Evolutionary conservation across 2,113 vertebrate genomes (phyloP), one percentile per base, ranked within the genome.

Genomic region (Chaetorhynchus papuensis): DNA sequence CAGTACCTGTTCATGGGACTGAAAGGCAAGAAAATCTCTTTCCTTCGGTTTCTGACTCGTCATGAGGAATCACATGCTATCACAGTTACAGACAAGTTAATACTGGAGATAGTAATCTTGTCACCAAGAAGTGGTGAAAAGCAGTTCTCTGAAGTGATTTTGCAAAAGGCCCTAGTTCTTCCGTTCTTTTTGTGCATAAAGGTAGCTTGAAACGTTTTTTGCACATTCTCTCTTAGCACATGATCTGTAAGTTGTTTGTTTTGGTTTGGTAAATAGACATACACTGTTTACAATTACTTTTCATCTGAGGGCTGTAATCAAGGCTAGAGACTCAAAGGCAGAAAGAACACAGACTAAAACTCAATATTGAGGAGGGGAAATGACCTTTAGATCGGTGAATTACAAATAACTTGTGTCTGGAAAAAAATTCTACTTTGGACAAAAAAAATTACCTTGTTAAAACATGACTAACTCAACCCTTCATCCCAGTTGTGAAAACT

Each of bases 241-340:
- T 4, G 21, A 33, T 39, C 18, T 0, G 0, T 64, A 47, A 39
- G 11, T 30, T 69, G 8, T 26, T 75, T 54, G n/a, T 3, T 26
- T 92, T 50, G 17, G 6, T 70, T 53, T 44, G 21, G 1, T 11
- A 52, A 78, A 30, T 31, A 89, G 19, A 78, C 11, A 35, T 27
- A 45, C 5, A 54, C 22, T 69, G 33, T n/a, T 84, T 68, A 45
- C 47, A 74, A 82, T 69, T 42, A 45, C 4, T 88, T 87, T 87
- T 77, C 74, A n/a, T 63, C 83, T 83, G 44, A 83, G 31, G 39
- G 21, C 44, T 85, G 13, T 39, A 91, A 56, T 41, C 23, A 83
- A 65, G 28, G 27, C 27, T 77, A 35, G 63, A 68, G 17, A 77
- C 35, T 49, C 6, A 80, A 83, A 80, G 12, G 33, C 60, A 85